Evolutionary conservation across 1,140 invertebrate species (phyloP).

Genomic region (Scaptomyza hsui): DNA sequence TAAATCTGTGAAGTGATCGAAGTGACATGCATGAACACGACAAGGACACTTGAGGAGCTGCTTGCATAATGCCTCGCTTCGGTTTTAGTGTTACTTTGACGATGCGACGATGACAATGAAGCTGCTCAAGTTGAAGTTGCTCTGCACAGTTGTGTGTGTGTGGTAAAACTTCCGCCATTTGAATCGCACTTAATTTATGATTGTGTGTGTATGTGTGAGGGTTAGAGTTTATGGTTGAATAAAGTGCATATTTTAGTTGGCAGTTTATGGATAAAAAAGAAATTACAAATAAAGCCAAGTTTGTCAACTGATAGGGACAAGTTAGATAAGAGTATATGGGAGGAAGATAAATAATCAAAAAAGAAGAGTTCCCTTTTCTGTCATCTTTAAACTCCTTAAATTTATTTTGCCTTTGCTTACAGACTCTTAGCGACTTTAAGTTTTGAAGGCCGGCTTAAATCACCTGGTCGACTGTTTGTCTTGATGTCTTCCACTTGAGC

Average conservation of each 20-base stretch:
- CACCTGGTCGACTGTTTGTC: conserved; percentile 21
- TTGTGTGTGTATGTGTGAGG: conserved; percentile 23
- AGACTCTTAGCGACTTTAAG: not conserved
- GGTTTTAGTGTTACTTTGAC: conserved; percentile 27
- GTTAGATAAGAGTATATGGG: too few species aligned
- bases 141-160: conserved; percentile 32
- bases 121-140: conserved; percentile 30
- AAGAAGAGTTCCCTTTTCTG: not conserved
- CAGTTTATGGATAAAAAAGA: not conserved
- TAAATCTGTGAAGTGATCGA: conserved; percentile 65
- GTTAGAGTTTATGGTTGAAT: conserved; percentile 21
- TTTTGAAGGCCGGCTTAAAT: conserved; percentile 14
- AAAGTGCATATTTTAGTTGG: conserved; percentile 25
- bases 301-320: too few species aligned
- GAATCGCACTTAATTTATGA: conserved; percentile 34
- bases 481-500: conserved; percentile 47
- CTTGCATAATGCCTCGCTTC: conserved; percentile 39
- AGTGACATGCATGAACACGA: conserved; percentile 60
- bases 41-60: conserved; percentile 53
- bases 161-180: conserved; percentile 52
- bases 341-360: too few species aligned
- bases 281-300: too few species aligned
- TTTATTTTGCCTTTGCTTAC: not conserved
- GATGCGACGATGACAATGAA: conserved; percentile 47
- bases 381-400: not conserved